A percentile compares a stretch with the other conserved stretches of the same genome.
These are phyloP conservation scores for Pantherophis alleghaniensis DNA, from an alignment of 2,797 vertebrate species.

Conservation along the genomic window DNA sequence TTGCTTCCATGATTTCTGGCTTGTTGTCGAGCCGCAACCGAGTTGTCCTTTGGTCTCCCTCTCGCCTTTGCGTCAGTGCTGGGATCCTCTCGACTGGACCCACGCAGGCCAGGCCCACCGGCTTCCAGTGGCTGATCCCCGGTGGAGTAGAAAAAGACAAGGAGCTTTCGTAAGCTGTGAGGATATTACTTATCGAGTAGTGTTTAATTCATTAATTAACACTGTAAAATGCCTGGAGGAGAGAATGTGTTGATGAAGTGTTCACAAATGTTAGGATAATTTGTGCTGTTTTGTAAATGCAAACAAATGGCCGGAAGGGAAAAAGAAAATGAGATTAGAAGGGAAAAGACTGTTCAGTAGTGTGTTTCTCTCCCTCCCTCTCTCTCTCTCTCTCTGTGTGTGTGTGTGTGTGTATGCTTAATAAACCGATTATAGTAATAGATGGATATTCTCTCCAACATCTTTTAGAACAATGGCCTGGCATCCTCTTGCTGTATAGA, in stretches of 20 bases:
- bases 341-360: neutral
- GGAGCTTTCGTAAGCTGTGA: neutral
- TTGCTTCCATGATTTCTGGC: neutral
- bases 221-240: conserved; percentile 7
- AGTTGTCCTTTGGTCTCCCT: neutral
- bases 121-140: neutral
- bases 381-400: no score
- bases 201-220: conserved; percentile 37
- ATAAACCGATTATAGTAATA: conserved; percentile 9
- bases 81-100: neutral
- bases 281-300: conserved; percentile 27
- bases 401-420: neutral
- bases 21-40: neutral
- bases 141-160: neutral
- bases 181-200: neutral
- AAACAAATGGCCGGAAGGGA: conserved; percentile 31
- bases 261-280: conserved; percentile 29
- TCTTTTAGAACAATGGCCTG: neutral
- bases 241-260: conserved; percentile 19
- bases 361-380: no score
- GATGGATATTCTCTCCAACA: neutral
- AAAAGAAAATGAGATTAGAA: conserved; percentile 20
- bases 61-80: neutral
- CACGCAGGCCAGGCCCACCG: neutral
- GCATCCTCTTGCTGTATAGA: neutral